These are phyloP conservation scores for Drosophila barbarae DNA, from an alignment of 2,888 invertebrate genomes.

Conservation along the genomic window DNA sequence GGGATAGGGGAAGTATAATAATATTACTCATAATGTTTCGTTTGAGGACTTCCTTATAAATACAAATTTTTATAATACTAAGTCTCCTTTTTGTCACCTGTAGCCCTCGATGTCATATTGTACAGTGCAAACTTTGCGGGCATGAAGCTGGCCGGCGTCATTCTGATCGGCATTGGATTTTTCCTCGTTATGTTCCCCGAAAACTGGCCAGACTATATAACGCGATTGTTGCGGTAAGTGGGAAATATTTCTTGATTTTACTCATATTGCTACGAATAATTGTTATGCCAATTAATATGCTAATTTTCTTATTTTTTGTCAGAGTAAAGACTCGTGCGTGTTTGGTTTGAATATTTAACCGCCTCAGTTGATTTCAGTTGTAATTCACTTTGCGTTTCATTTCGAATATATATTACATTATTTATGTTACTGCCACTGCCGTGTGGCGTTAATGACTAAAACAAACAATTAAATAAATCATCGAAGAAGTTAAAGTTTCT, in stretches of 20 bases:
- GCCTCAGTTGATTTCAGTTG: conserved; percentile 24
- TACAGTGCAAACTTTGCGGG: conserved; percentile 93
- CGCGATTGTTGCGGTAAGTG: conserved; percentile 89
- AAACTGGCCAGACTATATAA: conserved; percentile 97
- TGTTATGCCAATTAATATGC: conserved; percentile 56
- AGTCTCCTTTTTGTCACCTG: background rate
- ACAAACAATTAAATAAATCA: conserved; percentile 38
- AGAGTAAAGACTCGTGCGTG: conserved; percentile 57
- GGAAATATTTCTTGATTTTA: conserved; percentile 33
- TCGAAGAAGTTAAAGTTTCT: conserved; percentile 25
- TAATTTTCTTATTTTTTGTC: conserved; percentile 56
- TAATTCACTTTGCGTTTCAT: conserved; percentile 19
- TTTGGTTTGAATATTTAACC: conserved; percentile 47
- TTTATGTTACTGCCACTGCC: conserved; percentile 34
- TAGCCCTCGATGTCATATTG: conserved; percentile 91
- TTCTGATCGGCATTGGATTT: conserved; percentile 93
- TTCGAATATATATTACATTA: conserved; percentile 10
- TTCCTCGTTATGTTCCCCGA: conserved; percentile 96
- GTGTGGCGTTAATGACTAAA: conserved; percentile 42
- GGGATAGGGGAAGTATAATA: no score
- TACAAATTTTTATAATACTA: background rate
- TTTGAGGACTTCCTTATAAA: background rate
- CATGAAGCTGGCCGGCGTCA: conserved; percentile 97
- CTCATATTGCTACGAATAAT: conserved; percentile 35
- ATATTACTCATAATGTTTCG: no score